Evolutionary conservation across 2,113 vertebrate genomes (phyloP).

Genomic region (Pitta sordida): DNA sequence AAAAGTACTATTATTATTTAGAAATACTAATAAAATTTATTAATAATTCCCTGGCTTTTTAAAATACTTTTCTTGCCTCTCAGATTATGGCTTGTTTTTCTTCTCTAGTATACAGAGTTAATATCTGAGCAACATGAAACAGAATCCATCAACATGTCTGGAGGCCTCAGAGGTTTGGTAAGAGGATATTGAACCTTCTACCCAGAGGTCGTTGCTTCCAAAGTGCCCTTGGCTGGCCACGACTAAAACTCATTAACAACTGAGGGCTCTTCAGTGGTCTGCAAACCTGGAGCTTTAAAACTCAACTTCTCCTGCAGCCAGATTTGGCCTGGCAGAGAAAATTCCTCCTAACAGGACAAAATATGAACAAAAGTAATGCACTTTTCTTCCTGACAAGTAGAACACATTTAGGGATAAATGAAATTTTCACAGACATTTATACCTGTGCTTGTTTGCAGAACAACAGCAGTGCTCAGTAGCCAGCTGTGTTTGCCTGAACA

Average conservation of each 20-base stretch:
- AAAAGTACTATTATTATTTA: constrained; percentile 40
- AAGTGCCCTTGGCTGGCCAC: not conserved
- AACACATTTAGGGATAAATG: not conserved
- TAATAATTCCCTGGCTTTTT: constrained; percentile 14
- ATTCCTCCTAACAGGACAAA: not conserved
- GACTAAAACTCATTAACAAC: constrained; percentile 35
- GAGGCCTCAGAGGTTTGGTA: constrained; percentile 23
- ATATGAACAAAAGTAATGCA: not conserved
- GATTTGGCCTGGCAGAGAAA: not conserved
- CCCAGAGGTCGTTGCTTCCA: constrained; percentile 18
- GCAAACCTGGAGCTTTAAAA: not conserved
- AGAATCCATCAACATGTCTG: constrained; percentile 38
- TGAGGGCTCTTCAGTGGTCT: not conserved
- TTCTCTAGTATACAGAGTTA: constrained; percentile 33
- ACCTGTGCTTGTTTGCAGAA: not conserved
- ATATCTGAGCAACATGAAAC: constrained; percentile 43
- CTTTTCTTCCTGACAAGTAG: not conserved
- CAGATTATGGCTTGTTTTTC: not conserved
- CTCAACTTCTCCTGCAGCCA: not conserved
- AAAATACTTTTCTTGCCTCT: constrained; percentile 1
- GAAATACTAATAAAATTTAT: constrained; percentile 55
- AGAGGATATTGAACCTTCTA: constrained; percentile 22
- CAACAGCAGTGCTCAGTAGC: not conserved
- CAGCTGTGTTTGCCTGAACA: not conserved
- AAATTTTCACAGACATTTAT: not conserved